A percentile compares a stretch with the other conserved stretches of the same genome.
Evolutionary conservation across 2,888 invertebrate genomes (phyloP).

Genomic region (Callyntrura guangdongensis): DNA sequence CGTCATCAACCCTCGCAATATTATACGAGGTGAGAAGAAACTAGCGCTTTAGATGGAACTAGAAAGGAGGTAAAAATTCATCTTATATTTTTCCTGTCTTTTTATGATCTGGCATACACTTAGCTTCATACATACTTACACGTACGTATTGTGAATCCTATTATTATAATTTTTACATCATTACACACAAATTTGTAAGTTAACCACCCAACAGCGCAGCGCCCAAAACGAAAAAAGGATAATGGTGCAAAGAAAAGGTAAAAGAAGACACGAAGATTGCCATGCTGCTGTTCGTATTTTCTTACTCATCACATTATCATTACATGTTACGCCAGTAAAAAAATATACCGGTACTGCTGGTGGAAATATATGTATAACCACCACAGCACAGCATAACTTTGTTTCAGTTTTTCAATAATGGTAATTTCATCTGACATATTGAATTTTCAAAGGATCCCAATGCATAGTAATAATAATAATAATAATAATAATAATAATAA

Average conservation of each 20-base stretch:
- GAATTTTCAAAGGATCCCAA: slow-evolving; percentile 25
- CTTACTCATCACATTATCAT: not conserved
- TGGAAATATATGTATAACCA: too few species aligned
- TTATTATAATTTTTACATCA: slow-evolving; percentile 30
- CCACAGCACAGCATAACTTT: too few species aligned
- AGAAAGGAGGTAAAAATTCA: not conserved
- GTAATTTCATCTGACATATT: slow-evolving; percentile 43
- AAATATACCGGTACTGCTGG: not conserved
- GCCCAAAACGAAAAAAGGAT: too few species aligned
- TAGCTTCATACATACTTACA: too few species aligned
- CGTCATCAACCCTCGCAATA: not conserved
- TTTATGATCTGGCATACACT: slow-evolving; percentile 15
- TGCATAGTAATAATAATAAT: too few species aligned
- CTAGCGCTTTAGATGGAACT: not conserved
- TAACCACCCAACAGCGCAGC: slow-evolving; percentile 15
- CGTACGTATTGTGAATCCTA: not conserved
- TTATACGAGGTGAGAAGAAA: slow-evolving; percentile 44
- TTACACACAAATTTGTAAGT: slow-evolving; percentile 39
- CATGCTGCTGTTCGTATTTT: not conserved
- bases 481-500: too few species aligned
- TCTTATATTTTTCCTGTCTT: not conserved
- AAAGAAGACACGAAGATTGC: not conserved
- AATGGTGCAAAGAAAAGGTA: not conserved
- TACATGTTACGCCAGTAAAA: not conserved
- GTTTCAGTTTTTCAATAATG: slow-evolving; percentile 24